Base-by-base conservation (phyloP, 2,797 vertebrate species). In the Coluber constrictor region DNA sequence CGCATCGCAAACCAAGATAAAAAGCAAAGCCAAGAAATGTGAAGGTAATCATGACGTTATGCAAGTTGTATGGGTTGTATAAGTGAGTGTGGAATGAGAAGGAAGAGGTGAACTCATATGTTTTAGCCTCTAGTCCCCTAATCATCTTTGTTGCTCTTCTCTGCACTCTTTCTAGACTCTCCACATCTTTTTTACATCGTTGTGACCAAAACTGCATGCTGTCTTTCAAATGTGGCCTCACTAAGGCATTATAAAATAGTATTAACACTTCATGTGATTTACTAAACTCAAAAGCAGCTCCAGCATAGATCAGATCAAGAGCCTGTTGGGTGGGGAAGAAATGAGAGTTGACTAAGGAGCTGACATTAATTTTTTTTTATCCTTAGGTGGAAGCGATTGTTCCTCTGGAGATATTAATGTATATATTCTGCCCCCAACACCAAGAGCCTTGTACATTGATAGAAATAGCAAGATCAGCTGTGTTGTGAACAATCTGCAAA, bases 401-500 rank as follows among this genome's bases (percentile, higher is more conserved):
- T 1, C 10, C 9, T 54, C 55, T 16, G 12, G 2, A 29, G 29
- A 3, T 47, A 37, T 61, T 29, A 55, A 29, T 2, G 18, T 83
- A 1, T 23, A 54, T 16, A 59, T 95, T 59, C 89, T 29, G 47
- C 87, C 93, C 0, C 96, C 97, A 23, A 96, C 70, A 3, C 95
- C 96, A 2, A 51, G 93, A 0, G 95, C 96, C 54, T 93, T 97
- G 10, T 97, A 95, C 0, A 1, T 96, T 20, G 1, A 3, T 9
- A 90, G 86, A 2, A 5, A 61, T 0, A 93, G 96, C 90, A 94
- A 87, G 55, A 13, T 97, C 86, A 93, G 70, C 83, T 97, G 97
- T 66, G 47, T 96, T 57, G 93, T 95, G 37, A 37, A 93, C 23
- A 95, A 96, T 91, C 94, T 97, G 70, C 95, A 93, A n/a, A 96